Conservation (phyloP, 2,888 invertebrate species). For the Polylopha cassiicola region DNA sequence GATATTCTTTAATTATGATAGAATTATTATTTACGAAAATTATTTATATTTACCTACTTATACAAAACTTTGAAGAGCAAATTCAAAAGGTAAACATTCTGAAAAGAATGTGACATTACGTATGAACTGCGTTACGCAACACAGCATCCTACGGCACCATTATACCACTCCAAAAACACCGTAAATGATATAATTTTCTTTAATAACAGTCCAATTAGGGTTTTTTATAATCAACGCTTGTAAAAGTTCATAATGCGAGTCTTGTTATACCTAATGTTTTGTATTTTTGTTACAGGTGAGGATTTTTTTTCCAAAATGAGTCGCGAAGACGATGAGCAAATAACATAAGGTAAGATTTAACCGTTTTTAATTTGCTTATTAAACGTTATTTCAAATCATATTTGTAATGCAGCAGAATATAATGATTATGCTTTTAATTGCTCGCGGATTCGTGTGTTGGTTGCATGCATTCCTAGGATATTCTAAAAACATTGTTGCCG, state of each 20-base stretch:
- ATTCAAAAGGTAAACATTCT: background rate
- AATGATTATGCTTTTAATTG: constrained; percentile 16
- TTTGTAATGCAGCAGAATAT: constrained; percentile 13
- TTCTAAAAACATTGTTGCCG: constrained; percentile 10
- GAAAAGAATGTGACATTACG: background rate
- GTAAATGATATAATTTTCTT: constrained; percentile 30
- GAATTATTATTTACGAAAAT: background rate
- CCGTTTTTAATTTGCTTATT: constrained; percentile 4
- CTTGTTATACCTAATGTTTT: no score
- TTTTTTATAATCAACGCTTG: no score
- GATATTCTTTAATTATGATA: no score
- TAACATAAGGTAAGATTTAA: constrained; percentile 55
- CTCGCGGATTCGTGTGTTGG: constrained; percentile 13
- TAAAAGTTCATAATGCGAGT: no score
- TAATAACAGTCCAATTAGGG: constrained; percentile 16
- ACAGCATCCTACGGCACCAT: background rate
- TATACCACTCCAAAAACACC: background rate
- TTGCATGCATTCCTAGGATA: constrained; percentile 18
- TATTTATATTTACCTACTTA: background rate
- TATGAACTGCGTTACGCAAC: background rate
- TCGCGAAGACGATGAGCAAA: constrained; percentile 50
- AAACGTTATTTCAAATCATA: no score
- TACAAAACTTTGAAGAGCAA: background rate
- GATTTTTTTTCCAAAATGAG: constrained; percentile 55
- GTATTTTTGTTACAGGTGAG: constrained; percentile 67